Base-by-base conservation (phyloP, 2,113 vertebrate species). In the Bettongia penicillata region DNA sequence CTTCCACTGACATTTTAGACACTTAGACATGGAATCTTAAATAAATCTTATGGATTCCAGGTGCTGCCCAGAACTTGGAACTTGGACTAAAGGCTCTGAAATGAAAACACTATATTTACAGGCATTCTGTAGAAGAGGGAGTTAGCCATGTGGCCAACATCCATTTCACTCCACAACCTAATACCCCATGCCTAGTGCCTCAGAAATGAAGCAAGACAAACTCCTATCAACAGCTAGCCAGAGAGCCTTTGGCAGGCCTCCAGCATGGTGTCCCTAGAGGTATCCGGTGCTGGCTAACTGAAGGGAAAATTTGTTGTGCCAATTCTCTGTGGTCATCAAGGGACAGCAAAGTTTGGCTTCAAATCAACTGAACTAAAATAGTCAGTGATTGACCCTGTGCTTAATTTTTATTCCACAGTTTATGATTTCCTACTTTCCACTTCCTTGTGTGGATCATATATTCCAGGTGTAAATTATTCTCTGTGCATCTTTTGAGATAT, bases 31-130 rank as follows among this genome's bases (percentile, higher is more conserved):
- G n/a, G 47, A 4, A 14, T 89, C 53, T 90, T 12, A 91, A 89
- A 95, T 47, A 94, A 90, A 50, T 37, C 53, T 94, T 91, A 28
- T 91, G 57, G 93, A 16, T 14, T 92, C 84, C 61, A 95, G 53
- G n/a, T 96, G 49, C 68, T 95, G 95, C 68, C 91, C 19, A 91
- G 31, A 51, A 92, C 31, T 84, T 61, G 50, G n/a, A 53, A 91
- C n/a, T 90, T 61, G 47, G 31, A 95, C 90, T 93, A 37, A 92
- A 93, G 50, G n/a, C n/a, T n/a, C 52, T 93, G 55, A 55, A 95
- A 28, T 50, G 90, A 94, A 96, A 97, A 96, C 50, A 90, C 57
- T 95, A 28, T 95, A 0, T 94, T 95, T 94, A 91, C 8, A 94
- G 77, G 91, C 94, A 90, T 25, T 47, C 51, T 92, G 57, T 26